Base-by-base conservation (phyloP, 2,113 vertebrate genomes). In the Corythoichthys haematopterus region DNA sequence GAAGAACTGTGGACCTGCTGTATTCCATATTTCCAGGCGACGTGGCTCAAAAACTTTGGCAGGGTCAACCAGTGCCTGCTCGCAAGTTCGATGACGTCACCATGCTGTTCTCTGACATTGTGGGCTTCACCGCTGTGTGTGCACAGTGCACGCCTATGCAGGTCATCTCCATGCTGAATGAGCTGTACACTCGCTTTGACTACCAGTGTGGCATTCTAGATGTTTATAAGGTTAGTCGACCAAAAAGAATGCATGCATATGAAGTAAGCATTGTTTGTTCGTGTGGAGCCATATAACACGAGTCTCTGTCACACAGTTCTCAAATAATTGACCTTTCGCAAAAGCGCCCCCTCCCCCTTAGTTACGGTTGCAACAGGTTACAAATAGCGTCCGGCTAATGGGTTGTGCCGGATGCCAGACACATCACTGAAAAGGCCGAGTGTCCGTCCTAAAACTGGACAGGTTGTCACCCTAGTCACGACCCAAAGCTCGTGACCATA, bases 101-200 rank as follows among this genome's bases (percentile, higher is more conserved):
- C 75, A 98, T 99, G 96, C 93, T 99, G 65, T 99, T 99, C 82
- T 99, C 97, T 0, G 97, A 99, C 90, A 99, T 99, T 1, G 97
- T 99, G 79, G 97, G 97, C 58, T 99, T 99, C 82, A 99, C 97
- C 0, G 97, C 97, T 3, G 93, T 99, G 81, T 99, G 97, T 12
- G 97, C 95, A 0, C 95, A 99, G 90, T 98, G 97, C 63, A 99
- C 97, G 0, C 97, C 97, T 55, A 98, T 99, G 97, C 97, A 99
- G 85, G 97, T 99, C 75, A 98, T 99, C 92, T 96, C 96, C 88
- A 99, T 99, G 97, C 91, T 99, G 78, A 99, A 99, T 0, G 97
- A 98, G 74, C 93, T 99, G 20, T 99, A 99, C 87, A 99, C 97
- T 0, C 92, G 95, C 69, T 99, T 99, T 46, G 97, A 99, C 89